These are phyloP conservation scores for Brachionus plicatilis DNA, from an alignment of 1,140 invertebrate species.

Conservation along the genomic window DNA sequence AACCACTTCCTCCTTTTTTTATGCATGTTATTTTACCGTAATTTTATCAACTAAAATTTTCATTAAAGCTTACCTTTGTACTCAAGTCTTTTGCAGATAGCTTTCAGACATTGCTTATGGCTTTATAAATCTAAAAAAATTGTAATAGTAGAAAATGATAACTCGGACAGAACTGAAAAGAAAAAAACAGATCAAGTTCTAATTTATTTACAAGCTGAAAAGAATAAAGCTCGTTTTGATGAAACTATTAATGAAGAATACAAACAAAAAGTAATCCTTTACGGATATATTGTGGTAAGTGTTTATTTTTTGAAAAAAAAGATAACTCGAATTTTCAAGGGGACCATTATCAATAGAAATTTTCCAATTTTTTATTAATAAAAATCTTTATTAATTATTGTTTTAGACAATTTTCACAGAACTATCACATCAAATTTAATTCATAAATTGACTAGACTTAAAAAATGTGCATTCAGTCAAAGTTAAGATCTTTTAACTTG, in stretches of 20 bases:
- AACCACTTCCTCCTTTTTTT: slow-evolving; percentile 55
- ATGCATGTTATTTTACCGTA: slow-evolving; percentile 55
- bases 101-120: neutral
- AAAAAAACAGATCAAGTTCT: slow-evolving; percentile 42
- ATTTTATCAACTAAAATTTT: slow-evolving; percentile 40
- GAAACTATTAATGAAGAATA: slow-evolving; percentile 57
- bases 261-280: slow-evolving; percentile 57
- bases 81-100: neutral
- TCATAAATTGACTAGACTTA: too few species aligned
- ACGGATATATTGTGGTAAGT: slow-evolving; percentile 56
- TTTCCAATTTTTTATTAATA: too few species aligned
- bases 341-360: too few species aligned
- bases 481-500: too few species aligned
- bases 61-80: neutral
- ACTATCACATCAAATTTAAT: too few species aligned
- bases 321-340: too few species aligned
- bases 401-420: too few species aligned
- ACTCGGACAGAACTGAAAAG: neutral
- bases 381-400: too few species aligned
- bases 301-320: too few species aligned
- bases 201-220: slow-evolving; percentile 47
- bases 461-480: too few species aligned
- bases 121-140: neutral
- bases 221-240: slow-evolving; percentile 49
- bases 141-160: neutral